phyloP scores from a whole-genome alignment of 2,113 vertebrate species.

The Mormoops blainvillei region DNA sequence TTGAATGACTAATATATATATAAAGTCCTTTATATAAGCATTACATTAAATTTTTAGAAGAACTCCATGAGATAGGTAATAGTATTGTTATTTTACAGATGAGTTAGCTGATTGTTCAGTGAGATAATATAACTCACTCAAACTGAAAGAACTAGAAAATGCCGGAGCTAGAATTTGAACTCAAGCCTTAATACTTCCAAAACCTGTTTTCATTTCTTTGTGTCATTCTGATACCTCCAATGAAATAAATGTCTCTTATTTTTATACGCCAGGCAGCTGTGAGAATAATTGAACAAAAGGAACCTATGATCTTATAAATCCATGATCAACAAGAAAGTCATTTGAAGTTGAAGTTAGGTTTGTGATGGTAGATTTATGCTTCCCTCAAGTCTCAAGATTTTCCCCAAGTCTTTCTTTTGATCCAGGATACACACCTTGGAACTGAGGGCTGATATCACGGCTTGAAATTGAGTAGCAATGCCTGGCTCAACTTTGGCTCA shows the following conservation, averaged over 20 bases:
- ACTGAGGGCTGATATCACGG: not conserved
- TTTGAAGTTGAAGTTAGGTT: not conserved
- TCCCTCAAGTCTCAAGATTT: not conserved
- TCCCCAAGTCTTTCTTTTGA: not conserved
- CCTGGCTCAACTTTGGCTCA: not conserved
- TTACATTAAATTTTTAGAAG: not conserved
- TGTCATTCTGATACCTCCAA: not conserved
- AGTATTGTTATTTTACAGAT: not conserved
- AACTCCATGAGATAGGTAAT: not conserved
- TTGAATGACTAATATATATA: not conserved
- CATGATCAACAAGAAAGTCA: not conserved
- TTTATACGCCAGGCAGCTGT: not conserved
- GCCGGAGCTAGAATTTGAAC: not conserved
- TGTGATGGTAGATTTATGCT: not conserved
- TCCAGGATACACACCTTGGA: not conserved
- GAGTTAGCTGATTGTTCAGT: not conserved
- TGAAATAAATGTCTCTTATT: not conserved
- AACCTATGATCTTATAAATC: not conserved
- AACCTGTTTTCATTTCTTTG: not conserved
- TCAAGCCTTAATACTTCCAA: not conserved
- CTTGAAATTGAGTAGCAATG: not conserved
- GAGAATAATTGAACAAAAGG: not conserved
- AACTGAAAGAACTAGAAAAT: slow-evolving; percentile 19
- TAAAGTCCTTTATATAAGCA: not conserved
- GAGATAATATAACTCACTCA: not conserved